A percentile compares a stretch with the other conserved stretches of the same genome.
Conservation (phyloP, 1,140 invertebrate species). For the Zaprionus ghesquierei region DNA sequence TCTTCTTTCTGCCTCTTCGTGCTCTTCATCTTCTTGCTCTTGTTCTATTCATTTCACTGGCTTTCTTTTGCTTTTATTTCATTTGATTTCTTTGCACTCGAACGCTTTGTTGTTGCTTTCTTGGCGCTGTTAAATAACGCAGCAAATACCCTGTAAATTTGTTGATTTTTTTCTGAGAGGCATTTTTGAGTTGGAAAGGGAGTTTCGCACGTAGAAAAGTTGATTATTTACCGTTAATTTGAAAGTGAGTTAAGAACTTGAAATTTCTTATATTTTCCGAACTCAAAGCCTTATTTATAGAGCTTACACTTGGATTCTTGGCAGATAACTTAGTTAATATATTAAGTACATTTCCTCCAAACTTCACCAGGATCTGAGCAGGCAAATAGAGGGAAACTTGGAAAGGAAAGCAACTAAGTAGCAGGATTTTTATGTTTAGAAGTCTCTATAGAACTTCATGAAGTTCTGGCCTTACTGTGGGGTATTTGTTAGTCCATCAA, state of each 20-base stretch:
- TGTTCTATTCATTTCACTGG: constrained; percentile 12
- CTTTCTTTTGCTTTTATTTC: constrained; percentile 27
- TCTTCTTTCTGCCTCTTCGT: background rate
- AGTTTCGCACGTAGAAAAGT: too few species aligned
- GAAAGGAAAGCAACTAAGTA: background rate
- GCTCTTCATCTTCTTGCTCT: background rate
- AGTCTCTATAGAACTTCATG: background rate
- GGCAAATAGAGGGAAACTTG: background rate
- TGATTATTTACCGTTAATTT: too few species aligned
- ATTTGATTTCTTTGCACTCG: constrained; percentile 18
- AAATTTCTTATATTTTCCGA: too few species aligned
- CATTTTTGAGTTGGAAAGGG: background rate
- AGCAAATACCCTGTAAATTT: background rate
- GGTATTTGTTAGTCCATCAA: background rate
- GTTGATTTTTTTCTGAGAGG: too few species aligned
- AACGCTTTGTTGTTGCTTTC: constrained; percentile 18
- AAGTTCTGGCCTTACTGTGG: background rate
- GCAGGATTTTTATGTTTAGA: too few species aligned
- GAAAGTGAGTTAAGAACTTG: too few species aligned
- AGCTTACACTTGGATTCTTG: background rate
- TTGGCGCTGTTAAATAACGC: background rate
- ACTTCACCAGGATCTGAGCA: background rate
- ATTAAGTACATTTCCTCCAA: background rate
- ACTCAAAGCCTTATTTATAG: background rate
- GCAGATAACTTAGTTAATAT: background rate